Conservation (phyloP, 2,888 invertebrate species). For the Leptopilina myrica region DNA sequence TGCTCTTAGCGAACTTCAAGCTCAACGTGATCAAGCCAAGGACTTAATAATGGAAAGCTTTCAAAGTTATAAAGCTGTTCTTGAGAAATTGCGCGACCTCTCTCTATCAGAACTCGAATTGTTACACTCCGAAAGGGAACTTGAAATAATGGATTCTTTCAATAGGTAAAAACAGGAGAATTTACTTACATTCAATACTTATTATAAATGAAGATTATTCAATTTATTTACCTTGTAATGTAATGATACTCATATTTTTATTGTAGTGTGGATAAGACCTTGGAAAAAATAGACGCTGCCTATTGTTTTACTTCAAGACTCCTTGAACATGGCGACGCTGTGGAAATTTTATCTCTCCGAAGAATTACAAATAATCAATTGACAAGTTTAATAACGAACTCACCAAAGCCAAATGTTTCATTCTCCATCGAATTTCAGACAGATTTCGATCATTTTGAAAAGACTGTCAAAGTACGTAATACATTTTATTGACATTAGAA, state of each 20-base stretch:
- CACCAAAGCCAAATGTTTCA: constrained; percentile 88
- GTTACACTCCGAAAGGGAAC: constrained; percentile 89
- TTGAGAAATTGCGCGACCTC: constrained; percentile 89
- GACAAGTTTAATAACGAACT: constrained; percentile 86
- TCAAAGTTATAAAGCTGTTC: constrained; percentile 87
- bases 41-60: constrained; percentile 89
- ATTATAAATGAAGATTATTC: too few relatives aligned
- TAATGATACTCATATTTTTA: constrained; percentile 1
- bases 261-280: constrained; percentile 86
- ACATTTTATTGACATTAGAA: too few relatives aligned
- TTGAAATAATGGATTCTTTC: constrained; percentile 93
- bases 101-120: constrained; percentile 85
- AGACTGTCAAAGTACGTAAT: constrained; percentile 78
- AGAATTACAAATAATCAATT: constrained; percentile 88
- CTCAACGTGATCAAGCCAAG: constrained; percentile 91
- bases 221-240: neutral
- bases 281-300: constrained; percentile 91
- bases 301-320: constrained; percentile 90
- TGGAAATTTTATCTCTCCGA: constrained; percentile 90
- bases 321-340: constrained; percentile 89
- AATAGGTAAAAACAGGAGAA: constrained; percentile 77
- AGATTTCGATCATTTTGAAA: constrained; percentile 87
- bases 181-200: neutral
- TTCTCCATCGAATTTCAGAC: constrained; percentile 90
- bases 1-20: constrained; percentile 90